Conservation (phyloP, 2,797 vertebrate species). For the Buceros bicornis region DNA sequence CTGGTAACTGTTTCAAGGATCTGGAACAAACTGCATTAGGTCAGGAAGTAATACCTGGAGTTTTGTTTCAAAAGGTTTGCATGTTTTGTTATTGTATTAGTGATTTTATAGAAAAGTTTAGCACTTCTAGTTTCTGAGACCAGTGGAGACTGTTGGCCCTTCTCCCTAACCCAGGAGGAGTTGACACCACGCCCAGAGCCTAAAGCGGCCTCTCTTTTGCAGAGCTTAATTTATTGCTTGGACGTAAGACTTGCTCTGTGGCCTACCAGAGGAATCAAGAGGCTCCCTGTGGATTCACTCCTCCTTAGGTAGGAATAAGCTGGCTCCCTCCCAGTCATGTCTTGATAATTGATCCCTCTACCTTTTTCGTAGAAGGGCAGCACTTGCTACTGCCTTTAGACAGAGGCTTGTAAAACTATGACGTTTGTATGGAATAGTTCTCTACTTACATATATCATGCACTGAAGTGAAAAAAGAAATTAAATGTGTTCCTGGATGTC, state of each 20-base stretch:
- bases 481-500: neutral
- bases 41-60: neutral
- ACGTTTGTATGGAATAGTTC: neutral
- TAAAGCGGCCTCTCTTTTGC: slow-evolving; percentile 26
- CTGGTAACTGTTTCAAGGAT: neutral
- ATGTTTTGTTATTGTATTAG: neutral
- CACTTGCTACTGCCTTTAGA: neutral
- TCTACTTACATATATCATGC: neutral
- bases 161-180: slow-evolving; percentile 41
- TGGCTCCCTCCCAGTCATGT: neutral
- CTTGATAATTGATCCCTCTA: neutral
- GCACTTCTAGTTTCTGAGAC: slow-evolving; percentile 20
- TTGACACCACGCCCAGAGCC: slow-evolving; percentile 46
- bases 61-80: neutral
- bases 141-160: neutral
- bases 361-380: neutral
- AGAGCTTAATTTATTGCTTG: slow-evolving; percentile 37
- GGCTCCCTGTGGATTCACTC: slow-evolving; percentile 30
- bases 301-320: slow-evolving; percentile 38
- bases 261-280: neutral
- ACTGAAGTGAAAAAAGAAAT: neutral
- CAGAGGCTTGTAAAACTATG: neutral
- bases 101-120: slow-evolving; percentile 5
- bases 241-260: neutral
- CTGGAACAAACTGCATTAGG: neutral